These are phyloP conservation scores for Creontiades dilutus DNA, from an alignment of 2,888 invertebrate species.

Conservation along the genomic window DNA sequence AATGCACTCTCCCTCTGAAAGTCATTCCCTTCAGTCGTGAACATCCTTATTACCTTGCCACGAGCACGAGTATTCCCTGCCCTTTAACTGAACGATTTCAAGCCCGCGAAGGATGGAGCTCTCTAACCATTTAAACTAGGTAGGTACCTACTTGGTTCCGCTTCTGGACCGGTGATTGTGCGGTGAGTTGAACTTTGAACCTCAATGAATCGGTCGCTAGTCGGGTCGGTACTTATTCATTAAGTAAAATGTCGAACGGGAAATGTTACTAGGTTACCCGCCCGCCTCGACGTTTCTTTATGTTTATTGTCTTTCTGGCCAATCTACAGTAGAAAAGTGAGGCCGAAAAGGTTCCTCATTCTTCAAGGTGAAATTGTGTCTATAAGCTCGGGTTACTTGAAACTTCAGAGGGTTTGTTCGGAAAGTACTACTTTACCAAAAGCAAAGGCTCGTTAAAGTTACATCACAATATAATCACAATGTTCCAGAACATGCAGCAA, in stretches of 20 bases:
- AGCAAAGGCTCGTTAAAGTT: no score
- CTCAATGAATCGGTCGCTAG: slow-evolving; percentile 15
- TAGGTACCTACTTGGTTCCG: neutral
- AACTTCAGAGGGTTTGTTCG: no score
- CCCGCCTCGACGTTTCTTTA: slow-evolving; percentile 12
- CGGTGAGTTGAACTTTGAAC: slow-evolving; percentile 47
- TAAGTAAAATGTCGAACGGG: slow-evolving; percentile 49
- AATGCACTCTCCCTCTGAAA: neutral
- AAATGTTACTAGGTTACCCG: slow-evolving; percentile 56
- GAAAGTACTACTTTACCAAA: no score
- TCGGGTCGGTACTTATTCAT: neutral
- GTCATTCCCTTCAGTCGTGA: neutral
- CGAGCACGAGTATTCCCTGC: neutral
- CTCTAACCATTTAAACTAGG: neutral
- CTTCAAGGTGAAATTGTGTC: no score
- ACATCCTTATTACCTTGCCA: neutral
- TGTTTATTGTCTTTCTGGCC: slow-evolving; percentile 13
- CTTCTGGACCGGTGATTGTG: neutral
- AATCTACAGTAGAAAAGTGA: neutral
- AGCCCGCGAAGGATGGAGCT: neutral
- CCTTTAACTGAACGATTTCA: neutral
- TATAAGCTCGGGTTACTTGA: no score
- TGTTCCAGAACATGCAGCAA: no score
- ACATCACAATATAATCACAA: no score
- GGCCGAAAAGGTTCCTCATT: neutral